These are phyloP conservation scores for Fissipunctia ypsillon DNA, from an alignment of 2,888 invertebrate species.

Conservation along the genomic window DNA sequence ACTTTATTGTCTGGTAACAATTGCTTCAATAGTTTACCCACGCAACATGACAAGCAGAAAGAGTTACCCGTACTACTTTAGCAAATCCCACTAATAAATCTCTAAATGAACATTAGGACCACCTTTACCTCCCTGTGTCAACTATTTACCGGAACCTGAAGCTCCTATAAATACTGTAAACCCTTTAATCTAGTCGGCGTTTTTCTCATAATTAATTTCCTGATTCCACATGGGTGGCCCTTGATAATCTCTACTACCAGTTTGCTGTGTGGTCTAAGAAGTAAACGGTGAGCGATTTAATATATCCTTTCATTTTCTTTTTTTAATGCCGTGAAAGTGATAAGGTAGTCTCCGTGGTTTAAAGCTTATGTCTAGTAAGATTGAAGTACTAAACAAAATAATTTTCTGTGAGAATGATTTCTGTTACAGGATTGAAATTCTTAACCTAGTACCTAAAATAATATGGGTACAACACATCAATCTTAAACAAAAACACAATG, in stretches of 20 bases:
- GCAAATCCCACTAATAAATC: conserved; percentile 3
- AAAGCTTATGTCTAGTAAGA: no score
- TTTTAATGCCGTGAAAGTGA: no score
- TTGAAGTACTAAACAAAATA: no score
- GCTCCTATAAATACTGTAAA: conserved; percentile 73
- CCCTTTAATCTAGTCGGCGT: conserved; percentile 81
- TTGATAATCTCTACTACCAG: conserved; percentile 79
- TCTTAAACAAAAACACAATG: no score
- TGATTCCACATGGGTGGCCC: conserved; percentile 78
- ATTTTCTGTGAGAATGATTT: no score
- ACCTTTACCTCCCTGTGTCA: conserved; percentile 49
- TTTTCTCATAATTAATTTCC: conserved; percentile 87
- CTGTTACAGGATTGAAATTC: no score
- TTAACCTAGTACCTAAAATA: no score
- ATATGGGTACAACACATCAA: no score
- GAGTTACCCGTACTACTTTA: neutral
- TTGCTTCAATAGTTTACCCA: neutral
- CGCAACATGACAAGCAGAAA: neutral
- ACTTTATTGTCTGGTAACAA: neutral
- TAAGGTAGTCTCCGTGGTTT: no score
- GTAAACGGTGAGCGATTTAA: conserved; percentile 49
- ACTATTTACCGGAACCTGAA: conserved; percentile 63
- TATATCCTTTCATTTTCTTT: no score
- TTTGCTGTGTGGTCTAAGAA: conserved; percentile 61
- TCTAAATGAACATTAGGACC: conserved; percentile 38